Conservation (phyloP, 2,888 invertebrate genomes). For the Amphimallon solstitiale region DNA sequence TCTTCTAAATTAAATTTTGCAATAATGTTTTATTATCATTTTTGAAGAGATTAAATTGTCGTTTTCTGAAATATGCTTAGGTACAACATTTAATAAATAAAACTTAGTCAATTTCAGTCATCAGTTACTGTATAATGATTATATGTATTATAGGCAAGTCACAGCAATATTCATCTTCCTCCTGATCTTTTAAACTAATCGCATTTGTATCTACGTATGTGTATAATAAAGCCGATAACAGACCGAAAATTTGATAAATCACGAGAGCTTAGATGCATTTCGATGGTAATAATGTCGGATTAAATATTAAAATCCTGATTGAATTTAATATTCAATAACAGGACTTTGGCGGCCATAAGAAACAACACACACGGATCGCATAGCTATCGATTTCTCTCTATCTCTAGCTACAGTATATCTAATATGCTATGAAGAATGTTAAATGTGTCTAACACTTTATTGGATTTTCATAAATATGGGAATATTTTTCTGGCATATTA, state of each 20-base stretch:
- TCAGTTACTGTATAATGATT: too few relatives aligned
- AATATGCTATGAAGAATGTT: conserved; percentile 9
- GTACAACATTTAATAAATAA: too few relatives aligned
- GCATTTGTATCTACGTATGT: too few relatives aligned
- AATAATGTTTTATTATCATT: too few relatives aligned
- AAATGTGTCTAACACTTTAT: conserved; percentile 3
- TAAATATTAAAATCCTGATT: conserved; percentile 45
- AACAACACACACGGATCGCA: not conserved
- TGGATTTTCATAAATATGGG: conserved; percentile 1
- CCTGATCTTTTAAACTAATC: conserved; percentile 5
- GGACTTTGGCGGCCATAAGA: conserved; percentile 27
- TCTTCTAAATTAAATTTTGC: too few relatives aligned
- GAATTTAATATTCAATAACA: conserved; percentile 46
- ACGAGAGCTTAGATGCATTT: conserved; percentile 42
- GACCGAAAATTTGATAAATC: conserved; percentile 43
- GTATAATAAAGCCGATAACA: too few relatives aligned
- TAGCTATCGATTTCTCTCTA: conserved; percentile 9
- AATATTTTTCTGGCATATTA: not conserved
- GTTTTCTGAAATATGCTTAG: too few relatives aligned
- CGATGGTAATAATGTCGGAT: conserved; percentile 44
- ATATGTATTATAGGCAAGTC: conserved; percentile 4
- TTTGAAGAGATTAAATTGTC: too few relatives aligned
- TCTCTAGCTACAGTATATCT: conserved; percentile 10
- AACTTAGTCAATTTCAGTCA: too few relatives aligned
- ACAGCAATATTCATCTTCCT: not conserved